Evolutionary conservation across 2,888 invertebrate genomes (phyloP), one percentile per base, ranked within the genome.

Genomic region (Caenorhabditis sp.): DNA sequence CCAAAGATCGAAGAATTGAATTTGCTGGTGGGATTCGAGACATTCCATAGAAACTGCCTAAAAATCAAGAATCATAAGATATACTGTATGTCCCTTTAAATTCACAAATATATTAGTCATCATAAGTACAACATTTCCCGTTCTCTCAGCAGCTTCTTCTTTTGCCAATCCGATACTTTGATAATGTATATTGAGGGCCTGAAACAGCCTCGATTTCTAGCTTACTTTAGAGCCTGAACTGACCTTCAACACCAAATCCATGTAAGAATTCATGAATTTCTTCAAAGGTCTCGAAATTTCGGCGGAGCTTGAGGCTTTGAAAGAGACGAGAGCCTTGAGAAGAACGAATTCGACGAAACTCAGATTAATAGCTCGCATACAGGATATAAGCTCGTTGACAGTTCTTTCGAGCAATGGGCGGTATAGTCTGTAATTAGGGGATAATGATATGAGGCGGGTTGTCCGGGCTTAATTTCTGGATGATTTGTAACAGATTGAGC

Each of bases 1-100:
- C 83, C 83, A 83, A 20, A 83, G 65, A 43, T 81, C 83, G 76
- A 83, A 83, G 59, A 83, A 76, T 61, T 81, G 81, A 36, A 83
- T 80, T 71, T 83, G 81, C 57, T 81, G 80, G 56, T 83, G 81
- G 17, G 78, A 81, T 54, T 83, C 83, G 7, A 83, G 54, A 57
- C 81, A 81, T 70, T 81, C 83, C 78, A 81, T 76, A 14, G 78
- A 77, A 25, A 83, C 78, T 17, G 80, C 78, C 77, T 80, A 43
- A 12, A 79, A 63, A 17, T 25, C 43, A 31, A 36, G 31, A 57
- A 26, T 14, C 10, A 62, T 23, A 38, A 17, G 21, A 23, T 3
- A 8, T 8, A 26, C 49, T 64, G 4, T 31, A 1, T 53, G 10
- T 66, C 77, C n/a, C n/a, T n/a, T n/a, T n/a, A n/a, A n/a, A n/a